Base-by-base conservation (phyloP, 2,113 vertebrate genomes). In the human (Homo sapiens) region DNA sequence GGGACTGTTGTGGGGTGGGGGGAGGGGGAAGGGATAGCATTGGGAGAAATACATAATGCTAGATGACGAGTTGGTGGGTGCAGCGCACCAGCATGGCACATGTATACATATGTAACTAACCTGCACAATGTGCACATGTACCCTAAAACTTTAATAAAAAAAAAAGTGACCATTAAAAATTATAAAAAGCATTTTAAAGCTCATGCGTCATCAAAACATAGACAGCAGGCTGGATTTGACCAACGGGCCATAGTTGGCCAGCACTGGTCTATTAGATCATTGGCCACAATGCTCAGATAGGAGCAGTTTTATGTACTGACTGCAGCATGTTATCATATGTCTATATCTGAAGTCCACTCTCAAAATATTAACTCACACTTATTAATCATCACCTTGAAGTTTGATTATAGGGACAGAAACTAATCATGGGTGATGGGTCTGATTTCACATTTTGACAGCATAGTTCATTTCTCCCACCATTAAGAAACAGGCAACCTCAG, bases 401-500 rank as follows among this genome's bases (percentile, higher is more conserved):
- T 40, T 32, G 32, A 50, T 59, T 43, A 30, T 27, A 45, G 43
- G 48, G 40, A 93, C 32, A 57, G 17, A 59, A 89, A 66, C 4
- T n/a, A 75, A n/a, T 78, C 89, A n/a, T 32, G 70, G 45, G 4
- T 38, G 13, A 78, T 32, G 6, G 22, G 14, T 72, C 50, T 66
- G 27, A 48, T 80, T 97, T 85, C 18, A 23, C 23, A 18, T 38
- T 70, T 79, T 35, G 45, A 22, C 32, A 50, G 27, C 48, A 50
- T 12, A 35, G 35, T 93, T 43, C 50, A 30, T 83, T 96, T 96
- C 93, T 43, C 25, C 92, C 84, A 22, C 55, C 40, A 94, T 50
- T 89, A 92, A 89, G 80, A 87, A 83, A 79, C 2, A 84, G 80
- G 87, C 90, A 72, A 57, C 78, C 81, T 93, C 22, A 61, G 70